These are phyloP conservation scores for Sinonovacula constricta DNA, from an alignment of 1,140 invertebrate species.

Conservation along the genomic window DNA sequence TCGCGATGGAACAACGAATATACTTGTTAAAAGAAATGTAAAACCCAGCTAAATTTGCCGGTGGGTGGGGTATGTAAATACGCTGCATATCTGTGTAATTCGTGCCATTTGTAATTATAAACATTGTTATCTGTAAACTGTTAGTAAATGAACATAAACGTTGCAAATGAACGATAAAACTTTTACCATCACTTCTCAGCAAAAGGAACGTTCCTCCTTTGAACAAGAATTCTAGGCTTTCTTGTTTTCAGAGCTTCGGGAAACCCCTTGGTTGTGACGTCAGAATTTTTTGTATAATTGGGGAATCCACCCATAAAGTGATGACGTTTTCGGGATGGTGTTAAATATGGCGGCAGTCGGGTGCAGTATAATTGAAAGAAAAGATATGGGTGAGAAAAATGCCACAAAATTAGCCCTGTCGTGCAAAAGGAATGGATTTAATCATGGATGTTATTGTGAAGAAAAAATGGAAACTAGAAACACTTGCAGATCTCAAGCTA, in stretches of 20 bases:
- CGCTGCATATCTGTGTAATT: no score
- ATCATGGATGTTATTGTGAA: slow-evolving; percentile 52
- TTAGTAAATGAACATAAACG: no score
- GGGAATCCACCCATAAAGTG: slow-evolving; percentile 42
- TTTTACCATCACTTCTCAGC: no score
- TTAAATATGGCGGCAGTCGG: slow-evolving; percentile 51
- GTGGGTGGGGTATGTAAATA: no score
- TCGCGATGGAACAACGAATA: no score
- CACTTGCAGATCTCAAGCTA: slow-evolving; percentile 40
- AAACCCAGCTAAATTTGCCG: no score
- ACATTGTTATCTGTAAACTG: no score
- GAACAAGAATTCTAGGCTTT: no score
- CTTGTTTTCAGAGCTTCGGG: slow-evolving; percentile 5
- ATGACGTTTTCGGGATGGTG: slow-evolving; percentile 49
- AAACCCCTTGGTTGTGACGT: slow-evolving; percentile 30
- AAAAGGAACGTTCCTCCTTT: no score
- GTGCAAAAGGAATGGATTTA: slow-evolving; percentile 49
- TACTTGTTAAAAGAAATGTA: no score
- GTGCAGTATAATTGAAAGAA: slow-evolving; percentile 45
- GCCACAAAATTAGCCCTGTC: slow-evolving; percentile 45
- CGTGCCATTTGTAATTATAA: no score
- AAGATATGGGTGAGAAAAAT: slow-evolving; percentile 53
- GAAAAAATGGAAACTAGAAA: slow-evolving; percentile 47
- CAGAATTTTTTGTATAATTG: background rate
- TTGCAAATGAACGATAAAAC: no score